Evolutionary conservation across 2,888 invertebrate genomes (phyloP).

Genomic region (Desoria tigrina): DNA sequence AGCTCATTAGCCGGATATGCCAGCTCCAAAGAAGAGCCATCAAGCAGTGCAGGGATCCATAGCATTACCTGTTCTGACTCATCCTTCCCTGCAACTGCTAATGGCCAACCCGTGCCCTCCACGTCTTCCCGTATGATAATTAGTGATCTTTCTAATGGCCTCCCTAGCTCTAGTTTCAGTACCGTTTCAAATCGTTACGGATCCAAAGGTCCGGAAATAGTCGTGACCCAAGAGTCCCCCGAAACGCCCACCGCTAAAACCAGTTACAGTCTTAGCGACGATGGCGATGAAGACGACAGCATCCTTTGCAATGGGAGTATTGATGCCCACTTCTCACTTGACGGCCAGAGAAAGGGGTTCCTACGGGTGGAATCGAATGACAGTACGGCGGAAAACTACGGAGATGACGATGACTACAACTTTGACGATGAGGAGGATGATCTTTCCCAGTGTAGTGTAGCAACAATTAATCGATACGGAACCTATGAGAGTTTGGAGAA

Average conservation of each 20-base stretch:
- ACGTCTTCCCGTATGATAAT: conserved; percentile 8
- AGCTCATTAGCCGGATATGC: conserved; percentile 47
- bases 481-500: conserved; percentile 53
- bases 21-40: conserved; percentile 38
- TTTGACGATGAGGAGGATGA: conserved; percentile 50
- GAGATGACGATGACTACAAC: conserved; percentile 52
- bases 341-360: conserved; percentile 28
- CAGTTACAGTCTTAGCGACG: conserved; percentile 37
- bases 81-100: neutral
- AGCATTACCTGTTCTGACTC: neutral
- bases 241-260: conserved; percentile 35
- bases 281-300: conserved; percentile 41
- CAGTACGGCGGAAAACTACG: conserved; percentile 50
- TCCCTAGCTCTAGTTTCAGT: conserved; percentile 2
- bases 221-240: conserved; percentile 49
- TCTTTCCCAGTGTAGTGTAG: conserved; percentile 49
- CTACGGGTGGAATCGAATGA: conserved; percentile 47
- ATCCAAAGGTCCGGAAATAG: conserved; percentile 42
- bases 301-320: conserved; percentile 28
- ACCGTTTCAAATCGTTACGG: neutral
- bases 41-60: neutral
- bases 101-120: neutral
- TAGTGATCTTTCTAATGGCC: conserved; percentile 13
- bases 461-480: conserved; percentile 52
- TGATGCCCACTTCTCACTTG: neutral